These are phyloP conservation scores for Scaptomyza polygonia DNA, from an alignment of 2,888 invertebrate species.

Conservation along the genomic window DNA sequence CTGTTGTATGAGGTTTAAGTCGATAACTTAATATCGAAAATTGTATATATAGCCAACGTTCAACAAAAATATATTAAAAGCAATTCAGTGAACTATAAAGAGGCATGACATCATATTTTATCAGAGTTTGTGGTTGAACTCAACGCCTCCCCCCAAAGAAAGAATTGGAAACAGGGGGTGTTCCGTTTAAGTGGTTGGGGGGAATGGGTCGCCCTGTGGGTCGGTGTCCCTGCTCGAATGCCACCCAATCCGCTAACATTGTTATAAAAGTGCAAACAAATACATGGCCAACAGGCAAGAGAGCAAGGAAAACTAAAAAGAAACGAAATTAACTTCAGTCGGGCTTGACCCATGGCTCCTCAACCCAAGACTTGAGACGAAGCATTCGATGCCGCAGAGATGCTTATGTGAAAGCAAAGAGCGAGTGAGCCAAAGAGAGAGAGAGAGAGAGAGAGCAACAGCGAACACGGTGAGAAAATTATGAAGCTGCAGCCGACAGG, in stretches of 20 bases:
- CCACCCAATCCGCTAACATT: conserved; percentile 64
- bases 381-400: conserved; percentile 43
- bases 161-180: conserved; percentile 22
- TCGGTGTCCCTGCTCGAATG: conserved; percentile 21
- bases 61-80: conserved; percentile 4
- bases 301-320: conserved; percentile 18
- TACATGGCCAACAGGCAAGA: conserved; percentile 40
- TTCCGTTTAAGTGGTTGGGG: background rate
- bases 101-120: conserved; percentile 80
- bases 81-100: conserved; percentile 36
- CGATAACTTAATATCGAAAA: no score
- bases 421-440: conserved; percentile 38
- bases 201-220: conserved; percentile 5
- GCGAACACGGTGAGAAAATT: conserved; percentile 62
- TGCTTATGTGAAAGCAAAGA: conserved; percentile 38
- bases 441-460: conserved; percentile 34
- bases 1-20: no score
- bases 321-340: conserved; percentile 40
- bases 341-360: conserved; percentile 59
- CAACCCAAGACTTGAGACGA: conserved; percentile 35
- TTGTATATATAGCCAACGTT: background rate
- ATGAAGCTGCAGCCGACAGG: conserved; percentile 67
- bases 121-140: no score
- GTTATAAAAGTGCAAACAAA: conserved; percentile 81
- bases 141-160: conserved; percentile 9